Base-by-base conservation (phyloP, 1,140 invertebrate species). In the Bicyclus anynana region DNA sequence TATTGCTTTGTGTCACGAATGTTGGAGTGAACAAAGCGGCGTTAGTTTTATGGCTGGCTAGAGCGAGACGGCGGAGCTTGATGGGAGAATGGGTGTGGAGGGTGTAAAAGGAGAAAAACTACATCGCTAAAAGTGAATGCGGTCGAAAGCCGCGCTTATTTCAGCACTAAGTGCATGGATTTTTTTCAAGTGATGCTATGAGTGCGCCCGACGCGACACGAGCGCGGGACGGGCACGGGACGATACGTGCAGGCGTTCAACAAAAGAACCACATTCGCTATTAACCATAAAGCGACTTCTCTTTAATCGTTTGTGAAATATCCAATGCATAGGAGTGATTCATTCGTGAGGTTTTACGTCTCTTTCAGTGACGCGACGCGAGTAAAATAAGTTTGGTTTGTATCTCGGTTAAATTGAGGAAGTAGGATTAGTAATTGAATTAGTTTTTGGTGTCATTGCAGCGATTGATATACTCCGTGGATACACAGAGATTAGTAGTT, bases 1-100 rank as follows among this genome's bases (percentile, higher is more conserved):
- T 87, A 87, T 87, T 87, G 84, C 84, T 84, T 86, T 86, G 83
- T 87, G 84, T 87, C 84, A 87, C 84, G 84, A 87, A 87, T 76
- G 84, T 65, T 78, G 62, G 81, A 87, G 78, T 69, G 82, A 84
- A 78, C 72, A 68, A 74, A 71, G 67, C 66, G 69, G 69, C 76
- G 71, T 58, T 70, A 65, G 62, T 53, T 69, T 68, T 72, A 76
- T 60, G 66, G 62, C 65, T 65, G 47, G 78, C 67, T 26, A 44
- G 78, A 84, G 72, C 58, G 80, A 75, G 82, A 87, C 53, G 72
- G 77, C 49, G 64, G 63, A 69, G 62, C 65, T 58, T 67, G 74
- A 74, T 74, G 74, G 70, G 74, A 84, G 80, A 79, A 85, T 77
- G 80, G 79, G 72, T 75, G 77, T 77, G 81, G 75, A 81, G 80